Evolutionary conservation across 2,113 vertebrate species (phyloP).

Genomic region (Boleophthalmus pectinirostris): DNA sequence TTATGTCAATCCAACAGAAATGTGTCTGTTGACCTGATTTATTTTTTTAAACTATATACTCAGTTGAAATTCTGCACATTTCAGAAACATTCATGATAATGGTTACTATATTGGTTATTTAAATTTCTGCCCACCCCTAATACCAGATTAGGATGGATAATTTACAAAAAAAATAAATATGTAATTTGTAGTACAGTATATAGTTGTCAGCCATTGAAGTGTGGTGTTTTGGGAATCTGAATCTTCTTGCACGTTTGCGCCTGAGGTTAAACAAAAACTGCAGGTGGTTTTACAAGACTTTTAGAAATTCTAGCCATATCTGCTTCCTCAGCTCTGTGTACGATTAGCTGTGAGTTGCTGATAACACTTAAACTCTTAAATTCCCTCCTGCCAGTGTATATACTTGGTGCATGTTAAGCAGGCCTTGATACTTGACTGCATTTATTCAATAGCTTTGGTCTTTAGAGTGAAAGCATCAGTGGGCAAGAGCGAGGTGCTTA

Average conservation of each 20-base stretch:
- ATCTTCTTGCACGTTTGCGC: neutral
- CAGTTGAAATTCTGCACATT: no score
- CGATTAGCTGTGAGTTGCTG: neutral
- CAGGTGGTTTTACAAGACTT: neutral
- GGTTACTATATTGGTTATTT: no score
- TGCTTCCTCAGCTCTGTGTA: neutral
- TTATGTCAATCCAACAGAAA: no score
- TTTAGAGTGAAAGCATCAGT: conserved; percentile 3
- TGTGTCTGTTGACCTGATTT: no score
- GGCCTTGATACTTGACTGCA: conserved; percentile 3
- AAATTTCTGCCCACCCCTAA: no score
- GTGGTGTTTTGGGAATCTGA: neutral
- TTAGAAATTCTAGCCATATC: neutral
- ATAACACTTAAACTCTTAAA: neutral
- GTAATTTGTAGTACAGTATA: neutral
- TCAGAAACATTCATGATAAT: no score
- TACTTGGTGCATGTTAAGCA: neutral
- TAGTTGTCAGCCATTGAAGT: neutral
- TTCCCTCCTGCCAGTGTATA: neutral
- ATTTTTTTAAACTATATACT: no score
- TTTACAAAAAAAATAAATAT: neutral
- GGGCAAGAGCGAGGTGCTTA: conserved; percentile 22
- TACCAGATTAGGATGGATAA: neutral
- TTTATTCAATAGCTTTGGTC: conserved; percentile 5
- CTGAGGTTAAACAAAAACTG: no score